phyloP scores from a whole-genome alignment of 2,113 vertebrate genomes.

The Pelecanus crispus region DNA sequence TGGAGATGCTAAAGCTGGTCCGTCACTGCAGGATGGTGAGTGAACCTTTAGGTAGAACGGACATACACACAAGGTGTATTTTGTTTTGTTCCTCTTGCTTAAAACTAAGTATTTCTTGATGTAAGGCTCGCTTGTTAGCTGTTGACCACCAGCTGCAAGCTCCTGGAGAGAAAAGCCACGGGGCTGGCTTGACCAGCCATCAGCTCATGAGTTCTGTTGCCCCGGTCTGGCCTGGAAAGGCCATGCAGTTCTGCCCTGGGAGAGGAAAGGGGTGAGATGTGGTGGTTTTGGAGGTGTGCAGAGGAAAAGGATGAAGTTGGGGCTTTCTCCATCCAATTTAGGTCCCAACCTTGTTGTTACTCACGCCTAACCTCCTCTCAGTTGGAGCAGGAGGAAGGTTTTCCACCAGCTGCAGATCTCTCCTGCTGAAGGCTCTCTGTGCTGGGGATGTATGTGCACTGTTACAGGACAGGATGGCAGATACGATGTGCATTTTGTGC shows the following conservation, averaged over 20 bases:
- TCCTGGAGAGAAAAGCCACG: neutral
- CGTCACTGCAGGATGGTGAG: neutral
- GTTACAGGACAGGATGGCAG: neutral
- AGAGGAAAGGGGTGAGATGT: neutral
- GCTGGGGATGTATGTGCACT: rapidly evolving
- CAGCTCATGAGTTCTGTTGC: neutral
- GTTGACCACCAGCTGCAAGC: neutral
- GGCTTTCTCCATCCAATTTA: neutral
- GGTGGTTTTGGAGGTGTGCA: neutral
- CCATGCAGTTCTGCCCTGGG: neutral
- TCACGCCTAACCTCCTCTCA: neutral
- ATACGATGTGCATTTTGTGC: rapidly evolving
- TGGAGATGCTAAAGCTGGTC: neutral
- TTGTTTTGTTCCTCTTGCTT: neutral
- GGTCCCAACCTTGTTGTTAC: neutral
- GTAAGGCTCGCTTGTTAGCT: neutral
- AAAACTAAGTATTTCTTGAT: neutral
- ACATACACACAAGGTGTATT: neutral
- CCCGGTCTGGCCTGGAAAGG: neutral
- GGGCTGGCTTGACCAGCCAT: neutral
- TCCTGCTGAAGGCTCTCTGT: neutral
- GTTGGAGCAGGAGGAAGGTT: neutral
- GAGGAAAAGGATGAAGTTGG: neutral
- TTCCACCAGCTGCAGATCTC: neutral
- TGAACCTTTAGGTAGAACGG: neutral